Evolutionary conservation across 2,888 invertebrate species (phyloP), one percentile per base, ranked within the genome.

Genomic region (Bombylius major): DNA sequence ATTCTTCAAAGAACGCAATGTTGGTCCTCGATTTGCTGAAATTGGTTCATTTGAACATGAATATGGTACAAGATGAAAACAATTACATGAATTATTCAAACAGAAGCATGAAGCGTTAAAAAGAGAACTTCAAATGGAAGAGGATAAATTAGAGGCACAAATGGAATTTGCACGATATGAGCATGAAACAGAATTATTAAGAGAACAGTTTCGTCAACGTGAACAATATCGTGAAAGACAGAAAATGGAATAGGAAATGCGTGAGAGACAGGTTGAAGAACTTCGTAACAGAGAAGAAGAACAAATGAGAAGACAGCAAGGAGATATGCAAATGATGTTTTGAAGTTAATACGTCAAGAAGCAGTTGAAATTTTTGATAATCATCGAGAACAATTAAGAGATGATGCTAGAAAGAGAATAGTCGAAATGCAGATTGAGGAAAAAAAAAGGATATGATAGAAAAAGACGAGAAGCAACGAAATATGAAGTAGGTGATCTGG

Each of bases 111-210:
- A 89, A 58, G 86, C 89, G 4, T 76, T 96, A 4, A 91, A 94
- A 67, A 84, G 91, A 57, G 96, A 98, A 73, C 81, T 96, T 66
- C 82, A 86, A 60, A 84, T 91, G 69, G 94, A 94, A 66, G 87
- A 94, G 69, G 90, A 94, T 61, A 94, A 95, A 66, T 78, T 98
- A 7, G 93, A 96, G 68, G 91, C 92, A 48, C 96, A 98, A 74
- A 95, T 97, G 94, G 95, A 96, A 72, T 89, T 88, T 70, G 95
- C 95, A 7, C 84, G 88, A 73, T 94, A 93, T 72, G 98, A 98
- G 75, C 95, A 97, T 72, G 97, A 98, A 75, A 96, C 97, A 4
- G 94, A 96, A 75, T 77, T 93, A 73, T 79, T 98, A 51, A 81
- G 97, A 66, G 91, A 95, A 79, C 94, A 92, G 75, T 72, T 93